These are phyloP conservation scores for Oithona nana DNA, from an alignment of 2,888 invertebrate genomes.

Conservation along the genomic window DNA sequence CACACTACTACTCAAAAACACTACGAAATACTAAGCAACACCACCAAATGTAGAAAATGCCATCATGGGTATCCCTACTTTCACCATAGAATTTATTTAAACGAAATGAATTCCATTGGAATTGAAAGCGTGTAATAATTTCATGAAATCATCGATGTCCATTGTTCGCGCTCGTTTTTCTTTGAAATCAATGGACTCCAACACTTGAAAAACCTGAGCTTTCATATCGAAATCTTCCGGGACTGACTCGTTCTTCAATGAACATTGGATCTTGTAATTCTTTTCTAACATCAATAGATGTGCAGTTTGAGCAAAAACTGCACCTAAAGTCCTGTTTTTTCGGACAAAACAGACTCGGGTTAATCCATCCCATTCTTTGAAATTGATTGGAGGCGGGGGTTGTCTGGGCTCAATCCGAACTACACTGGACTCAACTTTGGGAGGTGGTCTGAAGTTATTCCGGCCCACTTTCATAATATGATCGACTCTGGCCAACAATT, in stretches of 20 bases:
- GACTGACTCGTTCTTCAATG: constrained; percentile 38
- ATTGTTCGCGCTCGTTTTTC: constrained; percentile 70
- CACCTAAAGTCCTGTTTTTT: constrained; percentile 87
- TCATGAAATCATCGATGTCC: constrained; percentile 91
- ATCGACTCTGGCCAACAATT: constrained; percentile 80
- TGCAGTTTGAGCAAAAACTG: constrained; percentile 67
- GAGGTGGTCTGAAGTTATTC: constrained; percentile 95
- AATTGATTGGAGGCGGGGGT: constrained; percentile 88
- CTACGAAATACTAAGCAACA: no score
- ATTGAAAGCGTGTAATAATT: constrained; percentile 70
- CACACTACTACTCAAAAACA: no score
- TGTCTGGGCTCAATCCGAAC: constrained; percentile 91
- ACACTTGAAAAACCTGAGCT: constrained; percentile 50
- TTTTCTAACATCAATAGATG: constrained; percentile 67
- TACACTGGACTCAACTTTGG: constrained; percentile 96
- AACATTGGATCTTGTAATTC: constrained; percentile 46
- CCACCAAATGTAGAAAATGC: no score
- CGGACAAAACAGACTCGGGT: constrained; percentile 82
- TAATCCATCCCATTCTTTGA: constrained; percentile 94
- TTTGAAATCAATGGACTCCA: constrained; percentile 45
- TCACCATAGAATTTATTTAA: no score
- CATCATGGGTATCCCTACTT: no score
- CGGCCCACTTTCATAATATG: constrained; percentile 93
- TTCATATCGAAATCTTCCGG: constrained; percentile 63
- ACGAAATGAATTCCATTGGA: constrained; percentile 81